These are phyloP conservation scores for Zapus hudsonius DNA, from an alignment of 2,113 vertebrate genomes.

Conservation along the genomic window DNA sequence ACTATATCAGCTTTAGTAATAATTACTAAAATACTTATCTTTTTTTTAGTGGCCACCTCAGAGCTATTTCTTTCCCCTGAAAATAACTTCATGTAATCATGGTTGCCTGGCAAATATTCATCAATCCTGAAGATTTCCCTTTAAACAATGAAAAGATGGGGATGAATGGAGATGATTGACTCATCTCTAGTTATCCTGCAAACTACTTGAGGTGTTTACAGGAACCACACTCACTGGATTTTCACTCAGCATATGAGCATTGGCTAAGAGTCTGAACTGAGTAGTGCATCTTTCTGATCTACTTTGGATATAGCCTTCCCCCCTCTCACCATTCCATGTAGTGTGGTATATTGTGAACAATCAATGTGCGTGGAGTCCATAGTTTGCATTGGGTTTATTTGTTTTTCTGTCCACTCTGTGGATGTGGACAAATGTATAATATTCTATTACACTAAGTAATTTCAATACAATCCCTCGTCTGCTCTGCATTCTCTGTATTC, in stretches of 20 bases:
- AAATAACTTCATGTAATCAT: not conserved
- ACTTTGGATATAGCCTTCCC: not conserved
- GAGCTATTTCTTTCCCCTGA: not conserved
- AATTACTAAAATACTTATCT: not conserved
- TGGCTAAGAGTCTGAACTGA: not conserved
- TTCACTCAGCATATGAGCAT: not conserved
- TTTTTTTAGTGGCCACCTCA: not conserved
- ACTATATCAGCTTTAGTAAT: not conserved
- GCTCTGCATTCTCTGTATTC: not conserved
- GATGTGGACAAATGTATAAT: not conserved
- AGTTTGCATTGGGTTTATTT: not conserved
- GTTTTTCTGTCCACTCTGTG: not conserved
- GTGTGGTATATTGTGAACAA: not conserved
- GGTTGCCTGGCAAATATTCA: not conserved
- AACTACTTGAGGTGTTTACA: not conserved
- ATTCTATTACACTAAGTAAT: not conserved
- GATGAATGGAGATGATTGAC: not conserved
- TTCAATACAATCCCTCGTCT: not conserved
- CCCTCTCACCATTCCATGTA: not conserved
- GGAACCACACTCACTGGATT: not conserved
- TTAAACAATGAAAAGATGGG: not conserved
- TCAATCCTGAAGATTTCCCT: not conserved
- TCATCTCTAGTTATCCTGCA: not conserved
- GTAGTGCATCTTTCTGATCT: not conserved
- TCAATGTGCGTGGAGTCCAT: too few relatives aligned